Evolutionary conservation across 1,140 invertebrate genomes (phyloP).

Genomic region (Drosophila albomicans): DNA sequence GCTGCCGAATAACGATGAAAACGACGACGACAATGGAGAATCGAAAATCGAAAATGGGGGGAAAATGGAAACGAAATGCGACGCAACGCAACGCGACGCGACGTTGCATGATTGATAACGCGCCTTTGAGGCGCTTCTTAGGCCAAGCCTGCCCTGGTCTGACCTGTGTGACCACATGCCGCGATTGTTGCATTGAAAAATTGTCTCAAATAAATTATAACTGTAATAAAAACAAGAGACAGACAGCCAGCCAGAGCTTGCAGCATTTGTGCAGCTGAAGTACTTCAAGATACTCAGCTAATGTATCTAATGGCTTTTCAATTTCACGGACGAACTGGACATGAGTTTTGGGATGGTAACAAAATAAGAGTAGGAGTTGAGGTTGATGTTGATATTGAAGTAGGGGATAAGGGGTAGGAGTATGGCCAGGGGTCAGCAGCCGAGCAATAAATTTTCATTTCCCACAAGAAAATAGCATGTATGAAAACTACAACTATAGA

Average conservation of each 20-base stretch:
- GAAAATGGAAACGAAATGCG: too few relatives aligned
- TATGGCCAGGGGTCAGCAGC: conserved; percentile 3
- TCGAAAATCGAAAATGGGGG: conserved; percentile 10
- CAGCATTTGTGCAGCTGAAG: conserved; percentile 5
- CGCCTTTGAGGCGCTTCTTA: conserved; percentile 50
- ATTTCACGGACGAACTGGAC: conserved; percentile 52
- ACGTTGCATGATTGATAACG: conserved; percentile 73
- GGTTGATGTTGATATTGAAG: background rate
- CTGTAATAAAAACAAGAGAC: conserved; percentile 65
- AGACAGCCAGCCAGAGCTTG: background rate
- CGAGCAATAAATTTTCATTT: conserved; percentile 40
- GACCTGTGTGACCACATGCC: conserved; percentile 54
- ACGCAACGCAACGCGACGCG: background rate
- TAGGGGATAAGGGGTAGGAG: background rate
- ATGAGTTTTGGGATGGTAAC: background rate
- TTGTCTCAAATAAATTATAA: conserved; percentile 81
- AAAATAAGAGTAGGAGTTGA: background rate
- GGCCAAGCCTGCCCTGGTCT: conserved; percentile 7
- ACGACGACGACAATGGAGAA: conserved; percentile 18
- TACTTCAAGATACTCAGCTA: conserved; percentile 24
- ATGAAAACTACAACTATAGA: too few relatives aligned
- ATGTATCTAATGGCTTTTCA: conserved; percentile 68
- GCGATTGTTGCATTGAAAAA: conserved; percentile 70
- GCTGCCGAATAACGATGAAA: conserved; percentile 40
- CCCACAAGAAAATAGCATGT: conserved; percentile 2